Conservation (phyloP, 2,113 vertebrate species). For the Xerus inauris region DNA sequence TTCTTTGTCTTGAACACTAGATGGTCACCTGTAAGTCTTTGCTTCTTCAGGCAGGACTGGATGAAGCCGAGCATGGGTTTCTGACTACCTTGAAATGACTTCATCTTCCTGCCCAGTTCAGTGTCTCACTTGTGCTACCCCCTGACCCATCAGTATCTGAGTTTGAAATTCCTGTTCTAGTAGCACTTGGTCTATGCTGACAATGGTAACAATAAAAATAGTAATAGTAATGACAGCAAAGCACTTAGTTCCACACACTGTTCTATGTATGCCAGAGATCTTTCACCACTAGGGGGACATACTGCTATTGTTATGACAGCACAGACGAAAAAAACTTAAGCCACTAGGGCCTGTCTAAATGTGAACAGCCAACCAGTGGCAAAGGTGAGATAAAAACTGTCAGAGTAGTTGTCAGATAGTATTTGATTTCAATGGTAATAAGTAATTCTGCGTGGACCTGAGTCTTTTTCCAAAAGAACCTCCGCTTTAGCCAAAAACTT, state of each 20-base stretch:
- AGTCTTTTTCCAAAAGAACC: neutral
- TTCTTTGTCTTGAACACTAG: neutral
- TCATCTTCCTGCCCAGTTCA: neutral
- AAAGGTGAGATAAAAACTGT: neutral
- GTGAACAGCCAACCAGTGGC: neutral
- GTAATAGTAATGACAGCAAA: neutral
- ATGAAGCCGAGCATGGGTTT: neutral
- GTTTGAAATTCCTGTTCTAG: neutral
- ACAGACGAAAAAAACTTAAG: neutral
- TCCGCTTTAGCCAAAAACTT: neutral
- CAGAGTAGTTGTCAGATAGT: neutral
- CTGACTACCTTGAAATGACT: neutral
- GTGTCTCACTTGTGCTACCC: neutral
- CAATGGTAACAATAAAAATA: neutral
- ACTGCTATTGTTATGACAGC: neutral
- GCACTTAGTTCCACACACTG: neutral
- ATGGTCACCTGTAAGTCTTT: neutral
- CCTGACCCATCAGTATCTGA: neutral
- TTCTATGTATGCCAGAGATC: neutral
- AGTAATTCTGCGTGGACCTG: neutral
- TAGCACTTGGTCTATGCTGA: neutral
- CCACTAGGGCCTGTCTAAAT: neutral
- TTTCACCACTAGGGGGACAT: neutral
- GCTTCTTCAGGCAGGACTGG: neutral
- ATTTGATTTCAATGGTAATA: neutral